Conservation (phyloP, 2,888 invertebrate species). For the Sinelater perroti region DNA sequence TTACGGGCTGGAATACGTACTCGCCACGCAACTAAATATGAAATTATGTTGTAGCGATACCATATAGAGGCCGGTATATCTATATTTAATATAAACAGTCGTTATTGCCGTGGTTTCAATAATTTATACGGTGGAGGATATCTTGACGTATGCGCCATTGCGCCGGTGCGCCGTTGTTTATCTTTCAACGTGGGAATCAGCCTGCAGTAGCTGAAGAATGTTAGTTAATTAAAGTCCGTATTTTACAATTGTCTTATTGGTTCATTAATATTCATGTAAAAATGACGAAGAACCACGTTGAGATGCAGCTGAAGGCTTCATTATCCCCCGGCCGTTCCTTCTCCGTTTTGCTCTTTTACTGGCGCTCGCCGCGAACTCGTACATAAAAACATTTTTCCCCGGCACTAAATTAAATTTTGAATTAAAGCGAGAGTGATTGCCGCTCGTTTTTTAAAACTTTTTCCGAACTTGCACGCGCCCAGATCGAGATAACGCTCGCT, state of each 20-base stretch:
- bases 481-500: too few species aligned
- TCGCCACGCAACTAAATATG: constrained; percentile 45
- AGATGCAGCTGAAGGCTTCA: constrained; percentile 20
- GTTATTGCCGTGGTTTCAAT: constrained; percentile 46
- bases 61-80: constrained; percentile 48
- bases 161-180: constrained; percentile 27
- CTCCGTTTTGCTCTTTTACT: not conserved
- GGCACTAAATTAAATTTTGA: not conserved
- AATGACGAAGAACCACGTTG: constrained; percentile 19
- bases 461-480: too few species aligned
- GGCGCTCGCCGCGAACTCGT: not conserved
- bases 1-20: constrained; percentile 37
- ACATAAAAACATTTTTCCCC: not conserved
- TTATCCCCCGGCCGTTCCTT: not conserved
- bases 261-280: constrained; percentile 33
- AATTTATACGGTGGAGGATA: constrained; percentile 48
- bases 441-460: too few species aligned
- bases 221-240: constrained; percentile 41
- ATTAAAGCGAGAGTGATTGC: not conserved
- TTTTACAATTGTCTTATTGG: constrained; percentile 33
- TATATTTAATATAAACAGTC: constrained; percentile 52
- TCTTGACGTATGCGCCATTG: constrained; percentile 40
- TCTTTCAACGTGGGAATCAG: constrained; percentile 37
- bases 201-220: constrained; percentile 38
- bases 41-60: constrained; percentile 46